phyloP scores from a whole-genome alignment of 2,113 vertebrate species.

The Theristicus caerulescens region DNA sequence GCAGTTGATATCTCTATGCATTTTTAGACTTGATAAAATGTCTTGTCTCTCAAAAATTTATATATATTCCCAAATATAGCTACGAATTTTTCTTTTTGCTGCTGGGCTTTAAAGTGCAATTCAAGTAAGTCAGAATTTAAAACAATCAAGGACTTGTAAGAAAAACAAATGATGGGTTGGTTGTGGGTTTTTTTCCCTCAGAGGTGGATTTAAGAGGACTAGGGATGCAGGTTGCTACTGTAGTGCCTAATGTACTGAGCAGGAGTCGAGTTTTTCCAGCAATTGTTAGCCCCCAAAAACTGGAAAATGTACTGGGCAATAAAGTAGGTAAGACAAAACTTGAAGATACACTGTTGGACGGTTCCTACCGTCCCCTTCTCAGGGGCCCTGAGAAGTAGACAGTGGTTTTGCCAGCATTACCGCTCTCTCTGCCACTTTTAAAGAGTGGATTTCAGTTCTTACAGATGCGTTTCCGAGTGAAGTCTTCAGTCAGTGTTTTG shows the following conservation, averaged over 20 bases:
- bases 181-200: not conserved
- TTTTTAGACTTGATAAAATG: not conserved
- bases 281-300: not conserved
- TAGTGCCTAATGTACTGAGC: not conserved
- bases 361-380: not conserved
- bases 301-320: not conserved
- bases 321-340: not conserved
- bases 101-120: constrained; percentile 62
- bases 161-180: not conserved
- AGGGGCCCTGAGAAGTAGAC: not conserved
- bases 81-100: constrained; percentile 17
- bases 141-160: not conserved
- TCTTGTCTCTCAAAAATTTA: not conserved
- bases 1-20: not conserved
- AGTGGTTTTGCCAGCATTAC: not conserved
- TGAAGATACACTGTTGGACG: not conserved
- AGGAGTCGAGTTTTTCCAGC: not conserved
- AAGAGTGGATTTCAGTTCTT: not conserved
- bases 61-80: not conserved
- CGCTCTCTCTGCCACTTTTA: not conserved
- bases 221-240: not conserved
- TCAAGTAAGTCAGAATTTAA: constrained; percentile 11
- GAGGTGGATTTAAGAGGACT: not conserved
- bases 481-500: constrained; percentile 3
- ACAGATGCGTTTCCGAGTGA: not conserved